Evolutionary conservation across 2,113 vertebrate genomes (phyloP).

Genomic region (Cranoglanis bouderius): DNA sequence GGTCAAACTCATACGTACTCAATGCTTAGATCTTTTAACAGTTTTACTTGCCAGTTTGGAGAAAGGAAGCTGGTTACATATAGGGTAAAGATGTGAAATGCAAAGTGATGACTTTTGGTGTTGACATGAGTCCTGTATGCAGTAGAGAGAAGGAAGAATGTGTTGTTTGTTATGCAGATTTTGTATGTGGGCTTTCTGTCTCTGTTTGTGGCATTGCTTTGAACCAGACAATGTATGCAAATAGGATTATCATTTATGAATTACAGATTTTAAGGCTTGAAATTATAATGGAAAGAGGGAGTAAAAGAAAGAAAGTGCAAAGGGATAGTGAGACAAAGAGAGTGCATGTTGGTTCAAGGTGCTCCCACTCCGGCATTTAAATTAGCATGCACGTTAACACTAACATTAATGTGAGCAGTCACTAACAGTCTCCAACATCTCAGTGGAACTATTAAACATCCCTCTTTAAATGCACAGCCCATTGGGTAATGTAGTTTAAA

Average conservation of each 20-base stretch:
- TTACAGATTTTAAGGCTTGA: slow-evolving; percentile 27
- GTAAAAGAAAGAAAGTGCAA: not conserved
- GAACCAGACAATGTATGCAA: slow-evolving; percentile 15
- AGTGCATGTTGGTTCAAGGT: not conserved
- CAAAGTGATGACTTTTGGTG: not conserved
- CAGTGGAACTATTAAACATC: slow-evolving; percentile 43
- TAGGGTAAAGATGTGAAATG: not conserved
- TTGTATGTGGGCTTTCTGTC: not conserved
- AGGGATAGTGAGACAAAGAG: not conserved
- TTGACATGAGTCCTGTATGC: not conserved
- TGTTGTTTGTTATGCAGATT: not conserved
- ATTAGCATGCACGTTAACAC: slow-evolving; percentile 44
- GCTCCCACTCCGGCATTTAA: not conserved
- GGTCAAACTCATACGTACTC: slow-evolving; percentile 28
- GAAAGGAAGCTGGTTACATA: not conserved
- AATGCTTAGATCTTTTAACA: not conserved
- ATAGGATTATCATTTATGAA: slow-evolving; percentile 6
- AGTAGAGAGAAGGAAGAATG: not conserved
- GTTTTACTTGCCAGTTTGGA: not conserved
- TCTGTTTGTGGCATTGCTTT: not conserved
- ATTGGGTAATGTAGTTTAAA: no score
- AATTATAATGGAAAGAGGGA: slow-evolving; percentile 19
- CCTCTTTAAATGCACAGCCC: no score
- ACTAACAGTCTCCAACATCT: slow-evolving; percentile 49
- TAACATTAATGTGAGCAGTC: slow-evolving; percentile 58